Percentiles rank a stretch among this genome's conserved stretches.
Conservation (phyloP, 2,888 invertebrate species). For the Athalia cordata region DNA sequence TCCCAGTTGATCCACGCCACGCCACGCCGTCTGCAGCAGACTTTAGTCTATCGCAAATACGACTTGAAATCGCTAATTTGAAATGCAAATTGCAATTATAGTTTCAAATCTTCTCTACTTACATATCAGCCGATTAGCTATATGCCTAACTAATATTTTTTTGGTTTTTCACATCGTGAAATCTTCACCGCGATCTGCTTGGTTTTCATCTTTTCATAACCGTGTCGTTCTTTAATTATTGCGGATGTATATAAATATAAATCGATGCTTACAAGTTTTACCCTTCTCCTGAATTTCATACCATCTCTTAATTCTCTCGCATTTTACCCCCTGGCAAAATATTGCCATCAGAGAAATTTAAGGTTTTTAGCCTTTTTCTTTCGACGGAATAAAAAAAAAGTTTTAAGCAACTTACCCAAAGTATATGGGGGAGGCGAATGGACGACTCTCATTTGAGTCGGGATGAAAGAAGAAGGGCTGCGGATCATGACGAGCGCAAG, state of each 20-base stretch:
- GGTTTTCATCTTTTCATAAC: too few relatives aligned
- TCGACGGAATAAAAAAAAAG: neutral
- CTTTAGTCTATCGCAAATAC: conserved; percentile 50
- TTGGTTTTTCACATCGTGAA: neutral
- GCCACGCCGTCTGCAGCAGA: conserved; percentile 51
- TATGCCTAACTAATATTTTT: neutral
- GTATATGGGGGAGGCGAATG: conserved; percentile 27
- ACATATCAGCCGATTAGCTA: neutral
- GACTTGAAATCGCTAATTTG: conserved; percentile 61
- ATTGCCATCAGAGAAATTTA: neutral
- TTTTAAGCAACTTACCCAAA: conserved; percentile 19
- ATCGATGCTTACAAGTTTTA: too few relatives aligned
- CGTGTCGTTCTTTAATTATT: too few relatives aligned
- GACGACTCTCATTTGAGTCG: conserved; percentile 28
- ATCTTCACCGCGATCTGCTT: too few relatives aligned
- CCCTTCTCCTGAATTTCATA: too few relatives aligned
- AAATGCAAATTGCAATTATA: conserved; percentile 38
- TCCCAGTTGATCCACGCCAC: conserved; percentile 56
- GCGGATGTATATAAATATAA: too few relatives aligned
- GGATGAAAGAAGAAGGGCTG: conserved; percentile 28
- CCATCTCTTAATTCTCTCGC: too few relatives aligned
- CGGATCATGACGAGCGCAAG: conserved; percentile 10
- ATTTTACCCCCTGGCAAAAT: too few relatives aligned
- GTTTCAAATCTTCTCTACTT: neutral
- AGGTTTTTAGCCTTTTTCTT: neutral